Percentiles rank a stretch among this genome's conserved stretches.
These are phyloP conservation scores for Cheilosia grossa DNA, from an alignment of 2,888 invertebrate species.

Conservation along the genomic window DNA sequence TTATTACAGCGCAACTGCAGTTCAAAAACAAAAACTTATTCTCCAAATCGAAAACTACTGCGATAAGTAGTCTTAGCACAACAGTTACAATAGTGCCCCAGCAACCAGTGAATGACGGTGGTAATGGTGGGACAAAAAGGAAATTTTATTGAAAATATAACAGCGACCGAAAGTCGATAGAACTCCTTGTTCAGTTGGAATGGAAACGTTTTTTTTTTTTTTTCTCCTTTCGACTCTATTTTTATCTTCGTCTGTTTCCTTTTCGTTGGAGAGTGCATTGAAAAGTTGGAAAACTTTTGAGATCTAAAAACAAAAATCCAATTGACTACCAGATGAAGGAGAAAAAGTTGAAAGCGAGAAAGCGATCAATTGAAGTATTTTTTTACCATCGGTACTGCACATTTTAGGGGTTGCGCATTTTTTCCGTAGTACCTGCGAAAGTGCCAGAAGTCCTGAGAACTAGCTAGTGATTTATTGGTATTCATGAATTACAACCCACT, in stretches of 20 bases:
- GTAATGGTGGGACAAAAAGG: conserved; percentile 4
- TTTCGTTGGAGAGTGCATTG: conserved; percentile 30
- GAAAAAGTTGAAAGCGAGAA: background rate
- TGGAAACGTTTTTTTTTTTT: too few species aligned
- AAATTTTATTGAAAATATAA: conserved; percentile 56
- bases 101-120: conserved; percentile 20
- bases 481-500: conserved; percentile 28
- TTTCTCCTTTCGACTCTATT: background rate
- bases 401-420: background rate
- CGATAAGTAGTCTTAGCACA: conserved; percentile 32
- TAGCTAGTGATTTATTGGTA: conserved; percentile 51
- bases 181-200: conserved; percentile 21
- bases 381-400: background rate
- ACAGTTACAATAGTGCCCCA: conserved; percentile 6
- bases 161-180: conserved; percentile 29
- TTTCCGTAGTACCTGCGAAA: conserved; percentile 7
- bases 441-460: conserved; percentile 10
- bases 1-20: conserved; percentile 47
- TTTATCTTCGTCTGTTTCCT: conserved; percentile 45
- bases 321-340: conserved; percentile 27
- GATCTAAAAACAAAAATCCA: conserved; percentile 40
- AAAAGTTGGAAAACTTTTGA: conserved; percentile 44
- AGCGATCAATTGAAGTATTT: background rate
- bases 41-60: conserved; percentile 41
- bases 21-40: conserved; percentile 38